A percentile compares a stretch with the other conserved stretches of the same genome.
Evolutionary conservation across 2,113 vertebrate species (phyloP).

Genomic region (Corythoichthys intestinalis): DNA sequence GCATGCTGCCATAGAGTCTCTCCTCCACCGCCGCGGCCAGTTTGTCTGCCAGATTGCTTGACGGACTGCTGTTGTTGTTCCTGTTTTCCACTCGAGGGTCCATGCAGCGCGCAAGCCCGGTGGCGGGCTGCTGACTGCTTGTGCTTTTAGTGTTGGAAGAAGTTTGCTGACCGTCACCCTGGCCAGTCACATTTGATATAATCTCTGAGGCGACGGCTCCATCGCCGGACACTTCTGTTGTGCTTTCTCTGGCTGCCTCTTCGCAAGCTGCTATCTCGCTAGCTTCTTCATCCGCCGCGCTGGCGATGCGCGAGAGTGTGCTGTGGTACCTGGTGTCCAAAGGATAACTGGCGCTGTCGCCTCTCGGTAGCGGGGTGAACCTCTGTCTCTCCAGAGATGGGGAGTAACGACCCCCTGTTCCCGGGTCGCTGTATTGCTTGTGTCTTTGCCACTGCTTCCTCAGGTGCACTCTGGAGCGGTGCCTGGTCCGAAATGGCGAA

Average conservation of each 20-base stretch:
- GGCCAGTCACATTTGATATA: background rate
- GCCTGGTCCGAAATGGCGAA: slow-evolving; percentile 74
- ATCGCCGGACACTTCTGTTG: slow-evolving; percentile 10
- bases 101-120: slow-evolving; percentile 28
- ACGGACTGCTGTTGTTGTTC: slow-evolving; percentile 72
- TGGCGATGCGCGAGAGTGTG: slow-evolving; percentile 79
- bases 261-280: slow-evolving; percentile 61
- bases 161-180: background rate
- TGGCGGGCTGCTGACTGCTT: slow-evolving; percentile 21
- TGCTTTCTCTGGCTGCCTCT: slow-evolving; percentile 40
- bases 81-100: slow-evolving; percentile 65
- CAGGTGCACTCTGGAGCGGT: slow-evolving; percentile 82
- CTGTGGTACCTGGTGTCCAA: slow-evolving; percentile 79
- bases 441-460: slow-evolving; percentile 93
- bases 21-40: slow-evolving; percentile 61
- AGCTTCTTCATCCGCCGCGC: slow-evolving; percentile 81
- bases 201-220: background rate
- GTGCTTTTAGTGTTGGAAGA: slow-evolving; percentile 40
- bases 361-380: slow-evolving; percentile 73
- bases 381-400: slow-evolving; percentile 77
- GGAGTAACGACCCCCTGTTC: slow-evolving; percentile 69
- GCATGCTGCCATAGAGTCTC: slow-evolving; percentile 60
- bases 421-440: slow-evolving; percentile 94
- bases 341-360: slow-evolving; percentile 83
- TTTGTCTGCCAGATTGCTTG: slow-evolving; percentile 62